phyloP scores from a whole-genome alignment of 2,888 invertebrate species.

The Nycteola revayana region DNA sequence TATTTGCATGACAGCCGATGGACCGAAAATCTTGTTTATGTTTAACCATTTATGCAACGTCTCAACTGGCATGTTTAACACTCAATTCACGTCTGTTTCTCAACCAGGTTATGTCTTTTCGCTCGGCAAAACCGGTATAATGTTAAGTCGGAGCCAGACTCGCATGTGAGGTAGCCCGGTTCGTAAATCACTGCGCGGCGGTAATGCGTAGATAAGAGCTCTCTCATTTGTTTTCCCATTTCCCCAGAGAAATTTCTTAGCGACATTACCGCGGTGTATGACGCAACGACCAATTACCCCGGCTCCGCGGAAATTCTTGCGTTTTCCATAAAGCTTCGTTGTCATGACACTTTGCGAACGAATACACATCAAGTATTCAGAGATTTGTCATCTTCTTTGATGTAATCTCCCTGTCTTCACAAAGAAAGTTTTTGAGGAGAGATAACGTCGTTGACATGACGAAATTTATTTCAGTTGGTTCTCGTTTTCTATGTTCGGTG shows the following conservation, averaged over 20 bases:
- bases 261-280: constrained; percentile 64
- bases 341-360: constrained; percentile 20
- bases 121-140: constrained; percentile 59
- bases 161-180: constrained; percentile 59
- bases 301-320: constrained; percentile 37
- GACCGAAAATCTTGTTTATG: constrained; percentile 48
- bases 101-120: constrained; percentile 61
- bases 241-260: constrained; percentile 75
- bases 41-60: constrained; percentile 58
- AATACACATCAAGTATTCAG: constrained; percentile 23
- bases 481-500: constrained; percentile 21
- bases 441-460: no score
- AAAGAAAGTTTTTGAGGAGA: no score
- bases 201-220: constrained; percentile 79
- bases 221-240: constrained; percentile 79
- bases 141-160: constrained; percentile 32
- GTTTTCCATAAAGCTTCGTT: constrained; percentile 39
- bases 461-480: constrained; percentile 14
- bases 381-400: constrained; percentile 24
- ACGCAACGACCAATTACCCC: constrained; percentile 65
- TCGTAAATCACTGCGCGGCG: constrained; percentile 72
- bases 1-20: constrained; percentile 35
- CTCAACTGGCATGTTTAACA: constrained; percentile 60
- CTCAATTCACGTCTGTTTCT: constrained; percentile 68
- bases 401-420: not conserved